These are phyloP conservation scores for Eudasyphora cyanicolor DNA, from an alignment of 2,888 invertebrate species.

Conservation along the genomic window DNA sequence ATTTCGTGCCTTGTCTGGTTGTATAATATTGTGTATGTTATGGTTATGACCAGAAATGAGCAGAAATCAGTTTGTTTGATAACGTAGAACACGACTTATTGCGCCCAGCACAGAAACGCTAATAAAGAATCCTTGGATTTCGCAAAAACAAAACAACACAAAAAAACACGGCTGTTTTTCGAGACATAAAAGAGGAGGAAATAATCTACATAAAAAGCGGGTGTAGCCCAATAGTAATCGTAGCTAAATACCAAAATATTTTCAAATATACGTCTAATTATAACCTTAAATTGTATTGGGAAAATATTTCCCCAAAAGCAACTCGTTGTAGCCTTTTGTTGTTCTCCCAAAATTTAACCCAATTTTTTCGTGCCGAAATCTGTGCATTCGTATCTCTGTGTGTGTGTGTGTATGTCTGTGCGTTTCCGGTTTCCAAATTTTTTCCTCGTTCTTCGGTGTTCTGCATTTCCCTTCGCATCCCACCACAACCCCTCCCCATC, in stretches of 20 bases:
- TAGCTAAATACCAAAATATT: not conserved
- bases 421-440: not conserved
- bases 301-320: not conserved
- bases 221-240: conserved; percentile 39
- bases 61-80: conserved; percentile 62
- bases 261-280: not conserved
- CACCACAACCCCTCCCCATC: too few relatives aligned
- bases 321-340: not conserved
- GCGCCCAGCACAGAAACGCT: conserved; percentile 46
- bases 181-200: not conserved
- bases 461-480: too few relatives aligned
- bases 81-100: conserved; percentile 58
- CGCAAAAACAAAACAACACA: conserved; percentile 31
- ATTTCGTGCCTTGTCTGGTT: conserved; percentile 33
- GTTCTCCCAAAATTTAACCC: not conserved
- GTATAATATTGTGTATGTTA: conserved; percentile 48
- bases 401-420: not conserved
- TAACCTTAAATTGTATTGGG: not conserved
- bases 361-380: not conserved
- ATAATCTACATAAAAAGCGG: conserved; percentile 36
- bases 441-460: too few relatives aligned
- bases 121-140: conserved; percentile 22
- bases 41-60: conserved; percentile 46
- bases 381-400: not conserved
- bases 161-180: conserved; percentile 2